Base-by-base conservation (phyloP, 2,113 vertebrate genomes). In the Lota lota region DNA sequence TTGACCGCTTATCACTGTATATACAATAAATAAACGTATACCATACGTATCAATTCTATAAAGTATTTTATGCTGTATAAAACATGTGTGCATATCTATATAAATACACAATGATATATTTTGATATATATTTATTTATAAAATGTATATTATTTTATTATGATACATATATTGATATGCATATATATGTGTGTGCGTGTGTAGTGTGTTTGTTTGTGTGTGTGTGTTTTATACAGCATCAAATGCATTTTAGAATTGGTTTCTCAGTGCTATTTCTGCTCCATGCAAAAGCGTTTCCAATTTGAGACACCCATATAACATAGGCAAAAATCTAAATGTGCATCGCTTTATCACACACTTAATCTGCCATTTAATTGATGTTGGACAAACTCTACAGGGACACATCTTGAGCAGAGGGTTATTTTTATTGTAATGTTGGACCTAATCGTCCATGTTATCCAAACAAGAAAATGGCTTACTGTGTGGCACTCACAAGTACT, bases 381-480 rank as follows among this genome's bases (percentile, higher is more conserved):
- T 53, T n/a, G 56, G 20, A 56, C 33, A 54, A 20, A 59, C 18
- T 72, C 22, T 40, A 33, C 60, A 19, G 54, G 20, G 36, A 74
- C 51, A 69, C 19, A n/a, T 63, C 71, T 63, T 68, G 53, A 61
- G 22, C 15, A 61, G n/a, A 20, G 33, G 24, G 50, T 22, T 17
- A 24, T 65, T 63, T 61, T 16, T 24, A 22, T 61, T 14, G 10
- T 22, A 17, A 17, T 61, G 22, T 11, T 15, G 21, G 60, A 24
- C 21, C 11, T 61, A 61, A 61, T 61, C 22, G 15, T 10, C 20
- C 60, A 61, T 12, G 15, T 22, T 61, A 22, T 17, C 22, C 15
- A 61, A 24, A 61, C 21, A 61, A 47, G 19, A n/a, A 57, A 57
- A 57, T 57, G 17, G 15, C 19, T 57, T 47, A 47, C 40, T 47